These are phyloP conservation scores for Pilophorus perplexus DNA, from an alignment of 2,888 invertebrate genomes.

Conservation along the genomic window DNA sequence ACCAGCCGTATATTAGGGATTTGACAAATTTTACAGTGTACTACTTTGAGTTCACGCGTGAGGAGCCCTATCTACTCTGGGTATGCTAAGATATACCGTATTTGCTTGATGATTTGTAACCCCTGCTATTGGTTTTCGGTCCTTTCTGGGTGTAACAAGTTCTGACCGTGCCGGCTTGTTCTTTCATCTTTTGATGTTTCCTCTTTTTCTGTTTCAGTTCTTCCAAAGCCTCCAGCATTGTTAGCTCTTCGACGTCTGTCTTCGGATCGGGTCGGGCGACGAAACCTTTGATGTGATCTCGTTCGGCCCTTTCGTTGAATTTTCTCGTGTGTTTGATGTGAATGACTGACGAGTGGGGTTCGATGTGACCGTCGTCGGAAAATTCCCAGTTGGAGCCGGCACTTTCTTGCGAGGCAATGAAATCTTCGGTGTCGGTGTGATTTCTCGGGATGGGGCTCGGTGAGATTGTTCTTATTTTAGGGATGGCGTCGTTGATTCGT, in stretches of 20 bases:
- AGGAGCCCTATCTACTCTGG: too few species aligned
- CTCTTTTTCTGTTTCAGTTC: conserved; percentile 22
- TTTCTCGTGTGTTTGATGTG: conserved; percentile 54
- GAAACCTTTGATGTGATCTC: conserved; percentile 57
- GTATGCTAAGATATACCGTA: too few species aligned
- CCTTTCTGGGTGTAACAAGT: conserved; percentile 4
- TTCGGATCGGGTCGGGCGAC: conserved; percentile 53
- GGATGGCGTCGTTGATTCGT: conserved; percentile 34
- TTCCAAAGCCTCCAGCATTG: conserved; percentile 30
- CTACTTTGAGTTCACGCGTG: too few species aligned
- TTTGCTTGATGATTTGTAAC: conserved; percentile 4
- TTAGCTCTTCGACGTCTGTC: conserved; percentile 59
- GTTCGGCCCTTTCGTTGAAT: conserved; percentile 55
- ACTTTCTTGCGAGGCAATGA: conserved; percentile 44
- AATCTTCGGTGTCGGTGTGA: conserved; percentile 46
- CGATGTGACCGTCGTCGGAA: conserved; percentile 48
- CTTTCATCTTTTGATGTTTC: conserved; percentile 14
- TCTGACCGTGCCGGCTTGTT: conserved; percentile 2
- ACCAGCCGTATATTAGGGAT: too few species aligned
- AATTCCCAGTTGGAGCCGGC: conserved; percentile 11
- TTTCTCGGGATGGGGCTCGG: conserved; percentile 43
- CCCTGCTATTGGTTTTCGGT: conserved; percentile 12
- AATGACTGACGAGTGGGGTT: conserved; percentile 53
- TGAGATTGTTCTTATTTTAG: conserved; percentile 45
- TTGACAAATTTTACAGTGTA: too few species aligned